Evolutionary conservation across 2,113 vertebrate species (phyloP), one percentile per base, ranked within the genome.

Genomic region (Corythoichthys haematopterus): DNA sequence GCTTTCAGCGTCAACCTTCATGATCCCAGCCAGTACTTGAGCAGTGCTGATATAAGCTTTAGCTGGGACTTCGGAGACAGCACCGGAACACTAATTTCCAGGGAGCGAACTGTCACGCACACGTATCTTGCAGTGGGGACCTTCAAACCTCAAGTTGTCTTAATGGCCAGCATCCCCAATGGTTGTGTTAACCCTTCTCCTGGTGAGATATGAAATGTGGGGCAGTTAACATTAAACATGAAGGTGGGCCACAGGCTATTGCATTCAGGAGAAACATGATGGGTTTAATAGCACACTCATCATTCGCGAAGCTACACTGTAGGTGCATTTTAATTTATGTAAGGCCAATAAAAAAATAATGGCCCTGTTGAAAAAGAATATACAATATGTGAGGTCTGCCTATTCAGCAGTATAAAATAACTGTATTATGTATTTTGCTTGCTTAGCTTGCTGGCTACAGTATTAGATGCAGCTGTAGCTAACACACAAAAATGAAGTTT

Each of bases 31-130:
- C 88, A 83, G n/a, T 98, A 93, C 86, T 89, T 98, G 64, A 81
- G 81, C 15, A 74, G 43, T 0, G 93, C 95, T 1, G 96, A 97
- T 64, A 36, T 98, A 76, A 94, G 93, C 77, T 98, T 93, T 76
- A 95, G 90, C 71, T 98, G 96, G 96, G 93, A 98, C 84, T 98
- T 98, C 43, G 96, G 96, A 1, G 96, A 98, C 82, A 77, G 70
- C 62, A 94, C 91, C 2, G 96, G 96, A 2, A 96, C 93, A 3
- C 90, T 98, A 43, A 95, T 98, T 86, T 94, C 95, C 65, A 92
- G 92, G 68, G 92, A 92, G 3, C 66, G 75, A 66, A 77, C 80
- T 0, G 92, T 95, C 72, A 94, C 94, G 45, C 96, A 98, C 84
- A 95, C 94, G 1, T 98, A 98, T 72, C 81, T 93, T 1, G 4